phyloP scores from a whole-genome alignment of 2,113 vertebrate genomes.

The Corvus hawaiiensis region DNA sequence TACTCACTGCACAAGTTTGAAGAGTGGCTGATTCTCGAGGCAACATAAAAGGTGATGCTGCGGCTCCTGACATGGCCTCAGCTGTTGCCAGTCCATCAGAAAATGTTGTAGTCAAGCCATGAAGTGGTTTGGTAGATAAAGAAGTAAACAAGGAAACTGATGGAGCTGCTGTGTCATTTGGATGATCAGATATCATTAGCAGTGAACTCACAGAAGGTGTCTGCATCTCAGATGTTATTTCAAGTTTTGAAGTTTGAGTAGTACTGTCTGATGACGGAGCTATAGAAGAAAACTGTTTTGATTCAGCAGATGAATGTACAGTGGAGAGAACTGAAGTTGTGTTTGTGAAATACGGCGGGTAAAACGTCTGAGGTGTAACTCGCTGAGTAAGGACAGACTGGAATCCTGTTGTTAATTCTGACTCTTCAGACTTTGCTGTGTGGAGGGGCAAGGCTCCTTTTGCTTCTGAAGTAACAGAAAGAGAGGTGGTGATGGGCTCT shows the following conservation, averaged over 20 bases:
- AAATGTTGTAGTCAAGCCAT: conserved; percentile 6
- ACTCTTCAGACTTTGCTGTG: neutral
- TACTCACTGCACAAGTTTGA: conserved; percentile 71
- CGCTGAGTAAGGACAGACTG: neutral
- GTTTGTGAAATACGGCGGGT: neutral
- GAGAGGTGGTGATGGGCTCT: neutral
- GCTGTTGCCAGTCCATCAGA: neutral
- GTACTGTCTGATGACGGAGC: neutral
- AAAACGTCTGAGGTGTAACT: neutral
- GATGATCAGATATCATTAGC: neutral
- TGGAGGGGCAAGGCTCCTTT: neutral
- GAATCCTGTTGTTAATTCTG: neutral
- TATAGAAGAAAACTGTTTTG: neutral
- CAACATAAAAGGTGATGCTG: neutral
- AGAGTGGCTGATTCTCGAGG: conserved; percentile 6
- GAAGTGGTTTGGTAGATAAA: neutral
- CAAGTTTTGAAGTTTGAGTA: neutral
- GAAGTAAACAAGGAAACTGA: neutral
- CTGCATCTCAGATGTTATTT: neutral
- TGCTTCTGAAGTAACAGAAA: neutral
- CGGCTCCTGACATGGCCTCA: neutral
- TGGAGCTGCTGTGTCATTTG: conserved; percentile 24
- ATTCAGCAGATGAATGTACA: neutral
- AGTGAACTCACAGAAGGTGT: neutral
- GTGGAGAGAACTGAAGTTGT: neutral